Percentiles rank a stretch among this genome's conserved stretches.
Conservation (phyloP, 2,888 invertebrate genomes). For the Cheilosia scutellata region DNA sequence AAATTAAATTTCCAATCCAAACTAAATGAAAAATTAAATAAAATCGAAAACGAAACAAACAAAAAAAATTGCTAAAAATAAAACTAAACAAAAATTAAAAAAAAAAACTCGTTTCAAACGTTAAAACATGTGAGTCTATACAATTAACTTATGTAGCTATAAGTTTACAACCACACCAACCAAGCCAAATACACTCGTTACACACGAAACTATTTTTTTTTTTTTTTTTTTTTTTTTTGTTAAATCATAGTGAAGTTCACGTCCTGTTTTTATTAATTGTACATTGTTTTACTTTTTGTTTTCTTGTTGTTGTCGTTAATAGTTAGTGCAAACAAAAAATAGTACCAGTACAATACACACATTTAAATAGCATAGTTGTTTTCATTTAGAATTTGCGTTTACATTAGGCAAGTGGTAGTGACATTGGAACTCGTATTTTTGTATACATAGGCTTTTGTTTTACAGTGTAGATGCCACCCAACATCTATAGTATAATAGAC, state of each 20-base stretch:
- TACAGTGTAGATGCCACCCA: constrained; percentile 11
- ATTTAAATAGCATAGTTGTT: constrained; percentile 19
- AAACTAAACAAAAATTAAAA: constrained; percentile 22
- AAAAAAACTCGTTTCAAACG: constrained; percentile 54
- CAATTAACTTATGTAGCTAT: constrained; percentile 70
- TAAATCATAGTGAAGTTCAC: constrained; percentile 39
- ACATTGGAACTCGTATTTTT: constrained; percentile 6
- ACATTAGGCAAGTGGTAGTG: constrained; percentile 34
- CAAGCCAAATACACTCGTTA: constrained; percentile 31
- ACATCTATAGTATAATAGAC: not conserved
- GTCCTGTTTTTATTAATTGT: constrained; percentile 29
- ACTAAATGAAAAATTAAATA: constrained; percentile 26
- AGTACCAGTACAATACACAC: constrained; percentile 32
- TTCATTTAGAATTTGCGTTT: constrained; percentile 13
- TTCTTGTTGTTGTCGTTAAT: not conserved
- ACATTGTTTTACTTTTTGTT: constrained; percentile 1
- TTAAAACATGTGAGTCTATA: constrained; percentile 77
- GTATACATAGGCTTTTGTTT: constrained; percentile 12
- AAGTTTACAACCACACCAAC: constrained; percentile 61
- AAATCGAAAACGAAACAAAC: constrained; percentile 24
- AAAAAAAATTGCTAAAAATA: constrained; percentile 16
- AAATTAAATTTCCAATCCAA: constrained; percentile 16
- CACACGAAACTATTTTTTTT: constrained; percentile 9
- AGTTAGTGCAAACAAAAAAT: constrained; percentile 14
- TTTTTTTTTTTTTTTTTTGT: not conserved